Evolutionary conservation across 2,797 vertebrate species (phyloP), one percentile per base, ranked within the genome.

Genomic region (Fistularia commersonii): DNA sequence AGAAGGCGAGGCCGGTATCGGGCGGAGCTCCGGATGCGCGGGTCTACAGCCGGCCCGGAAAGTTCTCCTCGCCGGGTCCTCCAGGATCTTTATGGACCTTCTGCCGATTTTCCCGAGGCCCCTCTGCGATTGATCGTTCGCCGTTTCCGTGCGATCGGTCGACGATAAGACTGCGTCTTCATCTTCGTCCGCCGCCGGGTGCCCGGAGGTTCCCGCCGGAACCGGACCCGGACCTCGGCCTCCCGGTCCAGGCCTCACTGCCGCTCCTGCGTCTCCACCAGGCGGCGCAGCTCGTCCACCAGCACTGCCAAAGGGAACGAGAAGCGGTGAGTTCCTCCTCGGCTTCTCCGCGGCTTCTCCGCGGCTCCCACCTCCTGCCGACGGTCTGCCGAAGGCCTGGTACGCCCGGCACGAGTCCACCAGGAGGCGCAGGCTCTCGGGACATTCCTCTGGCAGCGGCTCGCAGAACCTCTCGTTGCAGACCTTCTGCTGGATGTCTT

Each of bases 391-490:
- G 31, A 90, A 91, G 8, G 83, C 66, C 0, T 93, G 86, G 0
- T 77, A 83, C 12, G 80, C 83, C 8, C 75, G 78, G 42, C 93
- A 94, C 14, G 45, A 59, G 3, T 86, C 38, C 45, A 93, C 91
- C 63, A 95, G 15, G 3, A 64, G 38, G 48, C 0, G 11, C n/a
- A 97, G 75, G 0, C 23, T 9, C 8, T 31, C 0, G 0, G 92
- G 92, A 48, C 94, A 96, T 8, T 91, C 89, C 0, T 74, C 34
- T 7, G 81, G 81, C 0, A 95, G 54, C 0, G 87, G 86, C 36
- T 93, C 90, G 23, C 8, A 66, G 36, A 45, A 55, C n/a, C 6
- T 57, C 0, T 81, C 53, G 1, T 10, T 7, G 38, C 10, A 80
- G 32, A 93, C 89, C 64, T 82, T 92, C 48, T 90, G 23, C 11